Conservation (phyloP, 2,888 invertebrate genomes). For the Tenodera sinensis region DNA sequence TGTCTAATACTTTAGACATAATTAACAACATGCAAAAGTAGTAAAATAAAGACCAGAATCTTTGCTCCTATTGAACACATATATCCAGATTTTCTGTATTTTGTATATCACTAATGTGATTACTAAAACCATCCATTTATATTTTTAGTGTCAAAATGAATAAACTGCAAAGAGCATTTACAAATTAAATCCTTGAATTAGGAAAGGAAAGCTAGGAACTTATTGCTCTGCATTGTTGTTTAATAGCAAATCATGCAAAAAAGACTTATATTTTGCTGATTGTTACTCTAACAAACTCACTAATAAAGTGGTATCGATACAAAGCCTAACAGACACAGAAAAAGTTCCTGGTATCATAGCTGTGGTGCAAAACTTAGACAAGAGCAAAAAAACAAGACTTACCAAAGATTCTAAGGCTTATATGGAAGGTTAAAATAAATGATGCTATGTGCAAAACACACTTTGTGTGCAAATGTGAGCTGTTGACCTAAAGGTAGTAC, state of each 20-base stretch:
- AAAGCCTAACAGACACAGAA: neutral
- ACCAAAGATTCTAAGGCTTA: neutral
- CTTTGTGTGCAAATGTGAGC: neutral
- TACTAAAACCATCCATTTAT: neutral
- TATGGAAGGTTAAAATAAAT: neutral
- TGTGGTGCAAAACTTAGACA: neutral
- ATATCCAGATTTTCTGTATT: neutral
- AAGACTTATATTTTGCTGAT: neutral
- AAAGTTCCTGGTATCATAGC: neutral
- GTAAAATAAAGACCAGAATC: neutral
- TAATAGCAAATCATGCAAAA: neutral
- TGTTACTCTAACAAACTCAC: neutral
- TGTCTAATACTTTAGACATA: neutral
- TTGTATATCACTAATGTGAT: neutral
- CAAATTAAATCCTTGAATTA: neutral
- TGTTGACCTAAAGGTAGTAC: neutral
- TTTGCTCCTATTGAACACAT: neutral
- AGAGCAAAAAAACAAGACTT: neutral
- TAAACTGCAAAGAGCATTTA: neutral
- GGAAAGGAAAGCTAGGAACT: neutral
- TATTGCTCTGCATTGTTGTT: neutral
- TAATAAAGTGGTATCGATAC: neutral
- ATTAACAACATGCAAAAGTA: neutral
- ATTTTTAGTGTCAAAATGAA: neutral
- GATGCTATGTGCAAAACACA: neutral